Evolutionary conservation across 2,113 vertebrate species (phyloP).

Genomic region (Lophius piscatorius): DNA sequence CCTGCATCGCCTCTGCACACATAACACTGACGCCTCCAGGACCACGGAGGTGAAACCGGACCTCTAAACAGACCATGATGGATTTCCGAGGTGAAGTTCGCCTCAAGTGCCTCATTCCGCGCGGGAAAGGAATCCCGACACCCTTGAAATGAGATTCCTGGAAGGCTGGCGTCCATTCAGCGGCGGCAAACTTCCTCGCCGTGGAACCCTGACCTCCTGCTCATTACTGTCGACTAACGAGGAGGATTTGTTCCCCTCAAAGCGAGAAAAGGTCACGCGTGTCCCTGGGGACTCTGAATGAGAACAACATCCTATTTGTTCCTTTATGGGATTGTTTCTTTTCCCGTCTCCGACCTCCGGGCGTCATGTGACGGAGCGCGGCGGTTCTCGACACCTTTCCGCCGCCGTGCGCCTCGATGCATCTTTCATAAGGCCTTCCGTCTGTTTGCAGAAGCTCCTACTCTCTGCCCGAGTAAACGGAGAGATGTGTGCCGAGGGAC

Average conservation of each 20-base stretch:
- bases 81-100: constrained; percentile 18
- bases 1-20: too few relatives aligned
- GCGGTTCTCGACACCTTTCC: constrained; percentile 1
- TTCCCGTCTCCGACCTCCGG: constrained; percentile 39
- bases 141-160: constrained; percentile 14
- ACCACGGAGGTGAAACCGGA: background rate
- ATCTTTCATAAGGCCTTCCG: constrained; percentile 30
- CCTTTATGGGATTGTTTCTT: constrained; percentile 16
- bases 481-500: background rate
- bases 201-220: constrained; percentile 13
- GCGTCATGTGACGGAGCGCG: constrained; percentile 13
- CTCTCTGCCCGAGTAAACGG: constrained; percentile 11
- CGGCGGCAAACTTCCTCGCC: constrained; percentile 12
- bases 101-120: constrained; percentile 1
- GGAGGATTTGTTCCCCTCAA: constrained; percentile 8
- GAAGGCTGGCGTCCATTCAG: constrained; percentile 6
- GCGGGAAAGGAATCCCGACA: background rate
- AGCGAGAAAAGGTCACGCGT: constrained; percentile 25
- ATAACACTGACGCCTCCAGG: background rate
- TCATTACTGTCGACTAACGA: constrained; percentile 22
- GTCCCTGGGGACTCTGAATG: constrained; percentile 12
- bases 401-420: constrained; percentile 10
- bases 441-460: constrained; percentile 15
- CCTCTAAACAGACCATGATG: constrained; percentile 19
- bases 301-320: constrained; percentile 7